These are phyloP conservation scores for Dipodomys spectabilis DNA, from an alignment of 2,113 vertebrate species.

Conservation along the genomic window DNA sequence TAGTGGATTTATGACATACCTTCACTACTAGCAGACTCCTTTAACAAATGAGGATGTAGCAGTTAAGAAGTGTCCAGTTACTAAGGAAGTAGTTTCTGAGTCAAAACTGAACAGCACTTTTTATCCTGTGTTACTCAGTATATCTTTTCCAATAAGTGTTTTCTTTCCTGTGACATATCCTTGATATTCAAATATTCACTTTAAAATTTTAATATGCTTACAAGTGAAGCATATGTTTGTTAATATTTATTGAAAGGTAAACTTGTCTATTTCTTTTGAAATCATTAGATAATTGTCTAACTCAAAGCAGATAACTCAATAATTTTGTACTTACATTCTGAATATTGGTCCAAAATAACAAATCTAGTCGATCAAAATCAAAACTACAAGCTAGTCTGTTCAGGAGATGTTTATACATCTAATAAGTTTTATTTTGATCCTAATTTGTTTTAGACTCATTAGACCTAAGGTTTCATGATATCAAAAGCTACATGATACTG, in stretches of 20 bases:
- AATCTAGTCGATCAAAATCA: background rate
- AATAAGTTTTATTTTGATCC: too few relatives aligned
- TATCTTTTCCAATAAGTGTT: background rate
- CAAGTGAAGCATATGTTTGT: background rate
- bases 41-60: background rate
- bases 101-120: background rate
- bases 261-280: background rate
- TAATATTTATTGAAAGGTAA: constrained; percentile 19
- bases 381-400: constrained; percentile 40
- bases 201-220: constrained; percentile 17
- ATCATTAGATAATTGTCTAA: background rate
- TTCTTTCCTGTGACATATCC: background rate
- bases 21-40: background rate
- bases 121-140: background rate
- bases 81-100: background rate
- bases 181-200: constrained; percentile 24
- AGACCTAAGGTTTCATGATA: too few relatives aligned
- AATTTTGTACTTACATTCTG: background rate
- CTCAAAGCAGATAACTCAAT: background rate
- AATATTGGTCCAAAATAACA: constrained; percentile 23
- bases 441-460: too few relatives aligned
- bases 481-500: too few relatives aligned
- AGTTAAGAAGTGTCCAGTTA: background rate
- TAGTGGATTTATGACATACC: background rate
- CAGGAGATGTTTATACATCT: background rate